A percentile compares a stretch with the other conserved stretches of the same genome.
Evolutionary conservation across 2,888 invertebrate genomes (phyloP).

Genomic region (Hirtodrosophila duncani): DNA sequence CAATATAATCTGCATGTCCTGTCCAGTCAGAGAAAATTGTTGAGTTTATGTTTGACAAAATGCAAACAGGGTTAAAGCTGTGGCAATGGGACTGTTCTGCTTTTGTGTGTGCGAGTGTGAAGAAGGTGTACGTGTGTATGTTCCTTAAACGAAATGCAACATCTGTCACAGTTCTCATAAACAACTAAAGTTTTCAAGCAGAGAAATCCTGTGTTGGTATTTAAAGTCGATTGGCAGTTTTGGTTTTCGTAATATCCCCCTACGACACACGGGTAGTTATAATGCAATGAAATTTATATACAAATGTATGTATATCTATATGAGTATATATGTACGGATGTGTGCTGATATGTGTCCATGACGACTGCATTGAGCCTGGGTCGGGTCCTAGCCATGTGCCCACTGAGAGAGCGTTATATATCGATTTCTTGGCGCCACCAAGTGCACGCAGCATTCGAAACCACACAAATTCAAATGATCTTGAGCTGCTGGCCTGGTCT

Average conservation of each 20-base stretch:
- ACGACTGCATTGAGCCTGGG: too few relatives aligned
- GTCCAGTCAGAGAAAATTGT: constrained; percentile 49
- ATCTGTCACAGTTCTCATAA: constrained; percentile 46
- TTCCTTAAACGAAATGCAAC: constrained; percentile 12
- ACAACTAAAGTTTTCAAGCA: too few relatives aligned
- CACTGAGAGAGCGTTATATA: constrained; percentile 15
- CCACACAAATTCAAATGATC: constrained; percentile 28
- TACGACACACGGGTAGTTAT: too few relatives aligned
- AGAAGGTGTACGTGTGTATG: not conserved
- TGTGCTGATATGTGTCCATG: too few relatives aligned
- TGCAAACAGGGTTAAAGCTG: constrained; percentile 30
- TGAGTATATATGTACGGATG: too few relatives aligned
- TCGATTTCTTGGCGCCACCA: constrained; percentile 64
- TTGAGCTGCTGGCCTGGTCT: constrained; percentile 20
- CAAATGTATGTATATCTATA: too few relatives aligned
- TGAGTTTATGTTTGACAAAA: constrained; percentile 47
- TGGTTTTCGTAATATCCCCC: too few relatives aligned
- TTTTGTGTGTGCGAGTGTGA: constrained; percentile 15
- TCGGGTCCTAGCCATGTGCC: too few relatives aligned
- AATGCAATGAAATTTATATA: too few relatives aligned
- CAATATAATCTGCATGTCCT: constrained; percentile 72
- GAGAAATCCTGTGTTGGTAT: too few relatives aligned
- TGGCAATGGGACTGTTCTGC: constrained; percentile 8
- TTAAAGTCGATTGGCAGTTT: too few relatives aligned
- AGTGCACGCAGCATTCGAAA: constrained; percentile 43